Base-by-base conservation (phyloP, 2,888 invertebrate genomes). In the Lasioglossum marginatum region DNA sequence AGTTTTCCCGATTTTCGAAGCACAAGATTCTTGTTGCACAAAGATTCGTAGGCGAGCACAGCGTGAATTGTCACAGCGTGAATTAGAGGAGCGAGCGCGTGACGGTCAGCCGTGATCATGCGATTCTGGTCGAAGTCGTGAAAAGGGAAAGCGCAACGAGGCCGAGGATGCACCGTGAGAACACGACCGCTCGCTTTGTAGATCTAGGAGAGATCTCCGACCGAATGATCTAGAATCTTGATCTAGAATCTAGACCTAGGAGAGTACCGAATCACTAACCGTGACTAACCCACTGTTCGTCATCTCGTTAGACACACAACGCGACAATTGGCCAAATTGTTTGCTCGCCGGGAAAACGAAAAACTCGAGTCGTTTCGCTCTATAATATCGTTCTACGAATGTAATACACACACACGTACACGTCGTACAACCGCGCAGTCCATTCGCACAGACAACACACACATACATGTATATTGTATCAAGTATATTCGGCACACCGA, bases 251-350 rank as follows among this genome's bases (percentile, higher is more conserved):
- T 45, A 45, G 34, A 60, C 74, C 27, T 31, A 31, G 66, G 27
- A 60, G 23, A 66, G 57, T 74, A 82, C 23, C 71, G 37, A 79
- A 37, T 45, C 45, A 83, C 70, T 90, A 90, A 89, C 73, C 79
- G 72, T 83, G 80, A 89, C 90, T 92, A 92, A 89, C 63, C 40
- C 77, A 43, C 77, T 78, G 66, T 16, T 74, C 83, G 80, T 86
- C 87, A 91, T 92, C 90, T 89, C 90, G 87, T 82, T 92, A 93
- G 93, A 93, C 93, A 94, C 93, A 93, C 94, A 93, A 93, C 93
- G 93, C 90, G 91, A 91, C 86, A 93, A 91, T 93, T 91, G 93
- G 93, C 93, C 93, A 93, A 90, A 78, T 76, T 73, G 45, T 12
- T 82, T 82, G 76, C 45, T 57, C 79, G 72, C 63, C 73, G 10